Base-by-base conservation (phyloP, 2,113 vertebrate species). In the Naja naja region DNA sequence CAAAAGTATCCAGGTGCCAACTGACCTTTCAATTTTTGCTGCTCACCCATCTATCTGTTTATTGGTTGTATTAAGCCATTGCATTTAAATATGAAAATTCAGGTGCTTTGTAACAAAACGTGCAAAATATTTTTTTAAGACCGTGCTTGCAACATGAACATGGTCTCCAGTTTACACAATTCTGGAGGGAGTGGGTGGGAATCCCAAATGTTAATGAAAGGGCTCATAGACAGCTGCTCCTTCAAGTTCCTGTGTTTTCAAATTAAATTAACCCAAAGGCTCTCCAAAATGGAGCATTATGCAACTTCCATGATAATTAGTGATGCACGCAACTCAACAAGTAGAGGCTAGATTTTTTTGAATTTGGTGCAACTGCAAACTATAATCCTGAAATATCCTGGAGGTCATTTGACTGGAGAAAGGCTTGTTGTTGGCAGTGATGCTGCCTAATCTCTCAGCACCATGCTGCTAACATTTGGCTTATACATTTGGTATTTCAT, bases 11-110 rank as follows among this genome's bases (percentile, higher is more conserved):
- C 60, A 74, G 56, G 30, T 34, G 5, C 30, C 60, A 53, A 34
- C 1, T 43, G 74, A 34, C 27, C 45, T 56, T 14, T 86, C 14
- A 85, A 20, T 55, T 53, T 30, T 10, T 54, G 1, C 6, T 91
- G 39, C 23, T 8, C 52, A 85, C 11, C 69, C 10, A 91, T 43
- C 22, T 52, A 2, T 93, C 93, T 91, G 16, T 93, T 43, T 0
- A 53, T 87, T 22, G 58, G 4, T 94, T 94, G 93, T 58, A 93
- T 94, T 94, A 69, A 90, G 20, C 49, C 47, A 69, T 54, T 94
- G 30, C n/a, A 95, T 94, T 39, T 8, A 93, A 95, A 52, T 85
- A 12, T 12, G 3, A 0, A 0, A 6, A 60, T 94, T 23, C 14
- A 54, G 27, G 16, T 25, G 14, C 58, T 69, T 94, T 52, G 64